phyloP scores from a whole-genome alignment of 2,888 invertebrate genomes.

The Tupiocoris notatus region DNA sequence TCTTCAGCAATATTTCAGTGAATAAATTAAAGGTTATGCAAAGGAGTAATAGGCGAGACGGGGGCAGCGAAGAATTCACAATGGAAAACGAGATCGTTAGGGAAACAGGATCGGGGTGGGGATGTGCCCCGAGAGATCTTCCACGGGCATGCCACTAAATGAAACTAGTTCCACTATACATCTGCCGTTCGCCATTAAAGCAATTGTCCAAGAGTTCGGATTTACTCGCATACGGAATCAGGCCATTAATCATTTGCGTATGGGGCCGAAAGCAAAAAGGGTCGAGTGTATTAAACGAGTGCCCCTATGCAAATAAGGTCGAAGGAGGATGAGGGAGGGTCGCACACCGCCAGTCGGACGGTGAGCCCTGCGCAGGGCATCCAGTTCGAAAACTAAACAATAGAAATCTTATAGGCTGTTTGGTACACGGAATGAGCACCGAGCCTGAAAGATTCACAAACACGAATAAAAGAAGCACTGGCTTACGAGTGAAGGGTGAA shows the following conservation, averaged over 20 bases:
- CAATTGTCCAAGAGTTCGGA: constrained; percentile 47
- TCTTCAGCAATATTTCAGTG: constrained; percentile 40
- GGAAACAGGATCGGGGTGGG: not conserved
- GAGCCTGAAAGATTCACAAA: not conserved
- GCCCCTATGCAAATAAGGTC: constrained; percentile 44
- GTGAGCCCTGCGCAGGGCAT: not conserved
- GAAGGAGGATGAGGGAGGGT: constrained; percentile 14
- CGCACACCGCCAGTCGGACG: constrained; percentile 8
- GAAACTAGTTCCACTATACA: constrained; percentile 46
- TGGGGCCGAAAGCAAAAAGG: constrained; percentile 26
- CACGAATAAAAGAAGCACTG: no score
- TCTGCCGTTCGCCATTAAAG: constrained; percentile 46
- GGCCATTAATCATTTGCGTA: constrained; percentile 47
- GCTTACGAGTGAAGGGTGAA: not conserved
- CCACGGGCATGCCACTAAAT: constrained; percentile 43
- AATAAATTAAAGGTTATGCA: constrained; percentile 40
- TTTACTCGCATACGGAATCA: constrained; percentile 48
- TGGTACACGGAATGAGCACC: not conserved
- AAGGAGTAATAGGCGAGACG: constrained; percentile 7
- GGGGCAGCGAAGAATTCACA: constrained; percentile 22
- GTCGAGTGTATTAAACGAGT: constrained; percentile 43
- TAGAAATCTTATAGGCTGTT: constrained; percentile 30
- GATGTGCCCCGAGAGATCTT: not conserved
- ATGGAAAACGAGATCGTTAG: constrained; percentile 43
- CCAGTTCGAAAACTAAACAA: constrained; percentile 27